These are phyloP conservation scores for Indicator maculatus DNA, from an alignment of 2,113 vertebrate genomes.

Conservation along the genomic window DNA sequence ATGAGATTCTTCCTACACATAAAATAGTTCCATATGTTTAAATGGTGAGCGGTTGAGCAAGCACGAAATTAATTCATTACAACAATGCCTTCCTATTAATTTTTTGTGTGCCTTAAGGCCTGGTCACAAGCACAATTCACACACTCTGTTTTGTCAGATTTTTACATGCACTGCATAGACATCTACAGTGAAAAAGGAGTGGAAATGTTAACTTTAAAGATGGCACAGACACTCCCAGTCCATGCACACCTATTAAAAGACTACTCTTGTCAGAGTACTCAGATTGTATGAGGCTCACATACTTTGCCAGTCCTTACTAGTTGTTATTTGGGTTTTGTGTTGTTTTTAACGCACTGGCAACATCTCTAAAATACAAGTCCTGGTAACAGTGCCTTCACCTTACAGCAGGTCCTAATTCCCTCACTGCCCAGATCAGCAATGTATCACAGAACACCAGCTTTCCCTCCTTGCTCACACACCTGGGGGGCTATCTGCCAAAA, in stretches of 20 bases:
- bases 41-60: conserved; percentile 39
- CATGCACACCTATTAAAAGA: background rate
- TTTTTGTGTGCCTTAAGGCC: conserved; percentile 40
- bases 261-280: background rate
- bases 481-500: background rate
- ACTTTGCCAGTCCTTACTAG: background rate
- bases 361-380: background rate
- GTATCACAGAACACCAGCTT: background rate
- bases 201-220: background rate
- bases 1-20: conserved; percentile 44
- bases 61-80: conserved; percentile 46
- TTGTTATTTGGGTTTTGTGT: background rate
- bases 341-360: background rate
- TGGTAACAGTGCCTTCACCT: background rate
- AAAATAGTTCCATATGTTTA: conserved; percentile 63
- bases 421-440: background rate
- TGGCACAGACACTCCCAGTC: background rate
- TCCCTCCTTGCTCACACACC: background rate
- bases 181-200: background rate
- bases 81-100: conserved; percentile 47
- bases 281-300: background rate
- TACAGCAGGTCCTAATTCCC: background rate
- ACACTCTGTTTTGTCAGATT: background rate
- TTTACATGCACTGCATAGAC: background rate
- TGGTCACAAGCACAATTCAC: conserved; percentile 10